Conservation (phyloP, 2,797 vertebrate species). For the Tapirus indicus region DNA sequence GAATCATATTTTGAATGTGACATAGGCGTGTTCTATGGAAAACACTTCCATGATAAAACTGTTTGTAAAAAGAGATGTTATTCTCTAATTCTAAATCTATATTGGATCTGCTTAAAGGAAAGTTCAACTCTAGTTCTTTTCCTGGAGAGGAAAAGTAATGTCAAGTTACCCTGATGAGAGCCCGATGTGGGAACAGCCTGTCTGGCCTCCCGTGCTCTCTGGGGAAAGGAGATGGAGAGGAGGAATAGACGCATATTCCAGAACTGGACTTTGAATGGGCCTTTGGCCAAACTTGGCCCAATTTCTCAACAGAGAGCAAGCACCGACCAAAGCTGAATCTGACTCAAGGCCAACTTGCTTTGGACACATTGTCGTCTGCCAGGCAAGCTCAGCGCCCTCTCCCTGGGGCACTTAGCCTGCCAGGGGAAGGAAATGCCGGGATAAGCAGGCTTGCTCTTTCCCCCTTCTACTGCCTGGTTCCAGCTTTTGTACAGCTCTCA, state of each 20-base stretch:
- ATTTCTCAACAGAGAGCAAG: slow-evolving; percentile 73
- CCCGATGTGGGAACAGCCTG: slow-evolving; percentile 72
- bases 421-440: neutral
- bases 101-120: slow-evolving; percentile 66
- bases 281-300: slow-evolving; percentile 81
- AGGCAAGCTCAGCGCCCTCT: slow-evolving; percentile 51
- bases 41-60: neutral
- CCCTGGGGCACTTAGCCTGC: neutral
- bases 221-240: slow-evolving; percentile 72
- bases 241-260: slow-evolving; percentile 73
- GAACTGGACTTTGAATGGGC: slow-evolving; percentile 76
- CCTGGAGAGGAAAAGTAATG: slow-evolving; percentile 77
- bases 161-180: slow-evolving; percentile 71
- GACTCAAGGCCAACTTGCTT: slow-evolving; percentile 69
- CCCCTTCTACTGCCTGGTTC: neutral
- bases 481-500: neutral
- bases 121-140: slow-evolving; percentile 71
- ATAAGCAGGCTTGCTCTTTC: neutral
- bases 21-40: neutral
- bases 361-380: slow-evolving; percentile 48
- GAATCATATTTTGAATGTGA: slow-evolving; percentile 44
- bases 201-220: slow-evolving; percentile 76
- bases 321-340: slow-evolving; percentile 63
- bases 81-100: slow-evolving; percentile 63
- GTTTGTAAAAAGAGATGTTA: slow-evolving; percentile 24